A percentile compares a stretch with the other conserved stretches of the same genome.
Evolutionary conservation across 2,113 vertebrate species (phyloP).

Genomic region (Hystrix brachyura): DNA sequence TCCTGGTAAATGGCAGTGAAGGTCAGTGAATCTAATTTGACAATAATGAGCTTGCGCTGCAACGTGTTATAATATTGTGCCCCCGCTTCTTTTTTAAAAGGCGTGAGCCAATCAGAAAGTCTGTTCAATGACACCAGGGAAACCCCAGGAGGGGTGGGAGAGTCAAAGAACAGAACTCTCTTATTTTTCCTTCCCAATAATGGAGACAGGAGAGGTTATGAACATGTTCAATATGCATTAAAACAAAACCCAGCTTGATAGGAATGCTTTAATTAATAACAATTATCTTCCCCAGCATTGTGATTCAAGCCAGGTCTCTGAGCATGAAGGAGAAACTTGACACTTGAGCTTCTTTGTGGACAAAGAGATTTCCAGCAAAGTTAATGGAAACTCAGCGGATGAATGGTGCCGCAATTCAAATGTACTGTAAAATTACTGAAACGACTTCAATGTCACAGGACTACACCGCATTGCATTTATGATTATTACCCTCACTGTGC

Average conservation of each 20-base stretch:
- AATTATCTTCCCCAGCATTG: conserved; percentile 85
- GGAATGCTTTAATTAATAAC: conserved; percentile 90
- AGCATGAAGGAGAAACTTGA: conserved; percentile 91
- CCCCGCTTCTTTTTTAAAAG: conserved; percentile 49
- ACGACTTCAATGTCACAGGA: conserved; percentile 88
- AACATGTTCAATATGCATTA: conserved; percentile 73
- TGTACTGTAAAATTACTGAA: conserved; percentile 89
- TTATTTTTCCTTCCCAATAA: conserved; percentile 68
- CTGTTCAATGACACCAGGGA: conserved; percentile 80
- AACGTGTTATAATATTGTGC: background rate
- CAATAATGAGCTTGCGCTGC: conserved; percentile 82
- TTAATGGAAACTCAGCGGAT: conserved; percentile 88
- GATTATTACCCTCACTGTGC: conserved; percentile 85
- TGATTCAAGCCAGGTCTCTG: conserved; percentile 83
- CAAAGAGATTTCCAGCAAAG: conserved; percentile 85
- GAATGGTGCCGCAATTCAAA: conserved; percentile 85
- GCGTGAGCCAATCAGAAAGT: conserved; percentile 72
- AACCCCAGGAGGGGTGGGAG: background rate
- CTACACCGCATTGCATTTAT: conserved; percentile 78
- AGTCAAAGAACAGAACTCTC: conserved; percentile 67
- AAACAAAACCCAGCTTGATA: conserved; percentile 76
- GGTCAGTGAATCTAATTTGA: conserved; percentile 85
- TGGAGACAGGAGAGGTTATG: conserved; percentile 48
- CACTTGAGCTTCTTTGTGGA: conserved; percentile 80
- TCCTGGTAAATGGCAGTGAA: conserved; percentile 85